Evolutionary conservation across 2,113 vertebrate species (phyloP), one percentile per base, ranked within the genome.

Genomic region (Scomber scombrus): DNA sequence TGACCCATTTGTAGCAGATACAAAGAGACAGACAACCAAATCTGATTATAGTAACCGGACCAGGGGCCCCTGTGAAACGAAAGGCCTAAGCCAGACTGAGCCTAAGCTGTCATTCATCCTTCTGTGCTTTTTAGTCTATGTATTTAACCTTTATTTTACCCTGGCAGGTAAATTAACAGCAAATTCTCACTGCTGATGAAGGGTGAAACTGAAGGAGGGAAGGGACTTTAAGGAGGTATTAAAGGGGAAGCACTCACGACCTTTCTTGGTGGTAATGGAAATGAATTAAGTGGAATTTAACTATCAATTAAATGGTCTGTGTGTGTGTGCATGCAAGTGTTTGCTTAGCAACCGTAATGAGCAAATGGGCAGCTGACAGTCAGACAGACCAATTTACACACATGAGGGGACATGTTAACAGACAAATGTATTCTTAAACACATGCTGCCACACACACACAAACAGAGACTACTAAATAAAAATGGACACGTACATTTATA

Each of bases 1-100:
- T 92, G 91, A 94, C 91, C 91, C 90, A 91, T 90, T 92, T 94
- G 87, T 84, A 88, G 74, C 78, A 86, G 86, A 91, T 89, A 89
- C 89, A 92, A 88, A 87, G 71, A 91, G 65, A 91, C 82, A 76
- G 88, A 93, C 88, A 92, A 92, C 81, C 86, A 89, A 92, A 92
- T 88, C 78, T 90, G 91, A 93, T 91, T 82, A 87, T 77, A 88
- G 85, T 82, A 85, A 86, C 85, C 84, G 58, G 75, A 86, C 75
- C 68, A 10, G 55, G 78, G 78, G 70, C 73, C 71, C 70, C 55
- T 46, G 63, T 72, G 76, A 87, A 87, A 82, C 18, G 23, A 84
- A 69, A 34, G 71, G 80, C 70, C 81, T 77, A 63, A 80, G 75
- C 85, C 81, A 70, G 66, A 79, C 75, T 66, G 71, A 75, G 75